Percentiles rank a stretch among this genome's conserved stretches.
phyloP scores from a whole-genome alignment of 1,140 invertebrate species.

The Apis florea region DNA sequence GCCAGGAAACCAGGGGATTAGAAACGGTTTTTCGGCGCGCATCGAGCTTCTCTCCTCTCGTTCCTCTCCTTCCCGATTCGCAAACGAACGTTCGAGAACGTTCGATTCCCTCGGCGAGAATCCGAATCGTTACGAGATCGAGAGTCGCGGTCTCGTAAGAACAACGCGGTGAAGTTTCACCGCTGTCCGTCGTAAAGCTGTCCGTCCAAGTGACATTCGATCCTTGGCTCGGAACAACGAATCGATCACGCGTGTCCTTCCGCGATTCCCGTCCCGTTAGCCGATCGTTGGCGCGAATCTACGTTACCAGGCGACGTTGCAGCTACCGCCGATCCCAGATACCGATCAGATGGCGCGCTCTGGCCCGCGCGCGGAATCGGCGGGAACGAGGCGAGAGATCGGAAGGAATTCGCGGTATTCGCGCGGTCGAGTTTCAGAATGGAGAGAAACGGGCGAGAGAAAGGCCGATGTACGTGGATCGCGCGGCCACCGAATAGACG shows the following conservation, averaged over 20 bases:
- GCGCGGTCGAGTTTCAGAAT: constrained; percentile 12
- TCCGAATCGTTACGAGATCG: no score
- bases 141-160: no score
- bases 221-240: constrained; percentile 48
- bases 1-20: constrained; percentile 57
- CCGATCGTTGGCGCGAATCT: constrained; percentile 56
- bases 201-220: no score
- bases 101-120: no score
- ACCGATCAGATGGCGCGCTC: constrained; percentile 49
- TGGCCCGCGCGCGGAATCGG: constrained; percentile 10
- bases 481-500: constrained; percentile 16
- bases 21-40: no score
- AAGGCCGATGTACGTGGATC: constrained; percentile 2
- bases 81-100: no score
- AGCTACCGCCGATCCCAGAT: constrained; percentile 58
- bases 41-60: no score
- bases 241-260: constrained; percentile 50
- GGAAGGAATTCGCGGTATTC: neutral
- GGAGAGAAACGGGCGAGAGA: neutral
- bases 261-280: constrained; percentile 54
- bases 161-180: no score
- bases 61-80: no score
- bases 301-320: constrained; percentile 46
- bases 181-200: no score
- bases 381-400: neutral